Percentiles rank a stretch among this genome's conserved stretches.
phyloP scores from a whole-genome alignment of 2,888 invertebrate genomes.

The Acleris cristana region DNA sequence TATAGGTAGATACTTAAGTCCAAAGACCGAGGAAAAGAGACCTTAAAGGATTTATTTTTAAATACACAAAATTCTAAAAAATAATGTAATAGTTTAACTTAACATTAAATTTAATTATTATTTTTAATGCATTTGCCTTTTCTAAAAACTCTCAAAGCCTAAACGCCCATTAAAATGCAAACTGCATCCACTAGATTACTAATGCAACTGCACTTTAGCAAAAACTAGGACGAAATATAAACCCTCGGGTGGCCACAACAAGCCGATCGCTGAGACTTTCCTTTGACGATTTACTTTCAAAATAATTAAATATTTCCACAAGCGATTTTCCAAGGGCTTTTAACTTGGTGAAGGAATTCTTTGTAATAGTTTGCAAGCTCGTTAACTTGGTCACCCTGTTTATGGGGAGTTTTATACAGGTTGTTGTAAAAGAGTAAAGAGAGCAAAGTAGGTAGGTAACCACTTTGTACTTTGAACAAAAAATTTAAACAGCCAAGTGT shows the following conservation, averaged over 20 bases:
- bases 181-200: slow-evolving; percentile 7
- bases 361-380: slow-evolving; percentile 33
- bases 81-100: too few species aligned
- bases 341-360: slow-evolving; percentile 44
- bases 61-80: too few species aligned
- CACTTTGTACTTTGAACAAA: too few species aligned
- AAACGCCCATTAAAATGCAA: slow-evolving; percentile 7
- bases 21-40: too few species aligned
- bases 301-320: slow-evolving; percentile 74
- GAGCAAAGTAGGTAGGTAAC: too few species aligned
- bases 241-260: slow-evolving; percentile 36
- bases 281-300: slow-evolving; percentile 46
- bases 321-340: slow-evolving; percentile 54
- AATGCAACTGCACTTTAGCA: slow-evolving; percentile 6
- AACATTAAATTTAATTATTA: too few species aligned
- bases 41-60: too few species aligned
- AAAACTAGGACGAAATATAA: slow-evolving; percentile 17
- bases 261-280: slow-evolving; percentile 45
- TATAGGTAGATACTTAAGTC: too few species aligned
- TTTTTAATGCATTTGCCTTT: neutral
- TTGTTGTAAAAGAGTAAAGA: neutral
- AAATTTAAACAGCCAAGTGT: too few species aligned
- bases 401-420: slow-evolving; percentile 2
- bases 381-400: slow-evolving; percentile 18
- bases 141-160: neutral